Conservation (phyloP, 2,113 vertebrate genomes). For the Clarias macrocephalus region DNA sequence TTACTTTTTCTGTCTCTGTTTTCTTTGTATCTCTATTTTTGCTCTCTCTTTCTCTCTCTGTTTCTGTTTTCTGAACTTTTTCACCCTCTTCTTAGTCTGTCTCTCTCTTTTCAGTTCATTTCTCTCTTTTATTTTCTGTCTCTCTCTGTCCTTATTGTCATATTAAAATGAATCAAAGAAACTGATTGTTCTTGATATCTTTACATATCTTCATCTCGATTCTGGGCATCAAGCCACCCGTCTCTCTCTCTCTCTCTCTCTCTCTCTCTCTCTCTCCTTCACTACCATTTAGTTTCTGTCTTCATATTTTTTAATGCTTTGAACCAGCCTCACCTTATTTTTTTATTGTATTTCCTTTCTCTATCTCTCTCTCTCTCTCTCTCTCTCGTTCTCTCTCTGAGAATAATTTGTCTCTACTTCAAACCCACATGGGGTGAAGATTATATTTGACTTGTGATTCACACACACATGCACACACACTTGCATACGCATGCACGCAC, state of each 20-base stretch:
- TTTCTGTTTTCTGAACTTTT: background rate
- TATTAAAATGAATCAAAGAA: constrained; percentile 14
- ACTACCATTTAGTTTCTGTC: too few relatives aligned
- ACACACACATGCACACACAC: too few relatives aligned
- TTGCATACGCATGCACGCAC: background rate
- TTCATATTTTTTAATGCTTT: too few relatives aligned
- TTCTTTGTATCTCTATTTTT: background rate
- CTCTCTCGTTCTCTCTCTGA: background rate
- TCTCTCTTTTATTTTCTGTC: background rate
- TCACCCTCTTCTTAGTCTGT: background rate
- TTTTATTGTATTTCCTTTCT: background rate
- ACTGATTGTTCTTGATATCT: background rate
- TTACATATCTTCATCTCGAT: background rate
- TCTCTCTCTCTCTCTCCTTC: background rate
- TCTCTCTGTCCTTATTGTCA: constrained; percentile 2
- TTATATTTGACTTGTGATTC: background rate
- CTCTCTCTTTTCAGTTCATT: too few relatives aligned
- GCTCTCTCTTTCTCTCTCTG: background rate
- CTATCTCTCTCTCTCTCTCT: too few relatives aligned
- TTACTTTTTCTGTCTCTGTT: background rate
- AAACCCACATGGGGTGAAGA: background rate
- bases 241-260: background rate
- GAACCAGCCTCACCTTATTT: background rate
- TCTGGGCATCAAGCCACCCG: too few relatives aligned
- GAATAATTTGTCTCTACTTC: background rate